A percentile compares a stretch with the other conserved stretches of the same genome.
phyloP scores from a whole-genome alignment of 2,888 invertebrate genomes.

The Diaprepes abbreviatus region DNA sequence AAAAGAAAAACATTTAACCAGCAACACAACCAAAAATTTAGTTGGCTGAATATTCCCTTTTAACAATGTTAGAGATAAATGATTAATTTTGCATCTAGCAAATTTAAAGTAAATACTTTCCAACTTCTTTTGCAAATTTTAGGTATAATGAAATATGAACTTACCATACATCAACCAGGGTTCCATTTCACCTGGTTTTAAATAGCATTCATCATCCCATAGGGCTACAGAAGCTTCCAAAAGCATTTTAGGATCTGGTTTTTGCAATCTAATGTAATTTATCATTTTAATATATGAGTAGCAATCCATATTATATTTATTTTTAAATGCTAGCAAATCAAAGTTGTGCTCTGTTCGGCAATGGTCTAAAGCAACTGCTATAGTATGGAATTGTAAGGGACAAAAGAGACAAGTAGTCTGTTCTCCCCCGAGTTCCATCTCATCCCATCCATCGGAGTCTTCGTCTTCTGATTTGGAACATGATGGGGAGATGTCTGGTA shows the following conservation, averaged over 20 bases:
- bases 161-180: slow-evolving; percentile 87
- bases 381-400: slow-evolving; percentile 71
- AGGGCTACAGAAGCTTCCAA: slow-evolving; percentile 68
- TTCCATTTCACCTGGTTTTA: slow-evolving; percentile 84
- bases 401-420: slow-evolving; percentile 82
- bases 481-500: slow-evolving; percentile 30
- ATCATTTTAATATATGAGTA: slow-evolving; percentile 86
- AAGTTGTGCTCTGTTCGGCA: slow-evolving; percentile 77
- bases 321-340: slow-evolving; percentile 75
- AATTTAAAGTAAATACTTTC: too few species aligned
- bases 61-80: too few species aligned
- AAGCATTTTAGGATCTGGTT: slow-evolving; percentile 72
- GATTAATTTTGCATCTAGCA: too few species aligned
- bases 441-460: slow-evolving; percentile 71
- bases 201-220: slow-evolving; percentile 84
- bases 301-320: slow-evolving; percentile 82
- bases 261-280: slow-evolving; percentile 81
- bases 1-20: too few species aligned
- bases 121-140: too few species aligned
- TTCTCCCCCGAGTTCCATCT: slow-evolving; percentile 69
- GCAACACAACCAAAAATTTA: too few species aligned
- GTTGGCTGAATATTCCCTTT: too few species aligned
- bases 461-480: slow-evolving; percentile 56
- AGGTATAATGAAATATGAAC: slow-evolving; percentile 4
- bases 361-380: slow-evolving; percentile 78